These are phyloP conservation scores for Unio pictorum DNA, from an alignment of 2,888 invertebrate genomes.

Conservation along the genomic window DNA sequence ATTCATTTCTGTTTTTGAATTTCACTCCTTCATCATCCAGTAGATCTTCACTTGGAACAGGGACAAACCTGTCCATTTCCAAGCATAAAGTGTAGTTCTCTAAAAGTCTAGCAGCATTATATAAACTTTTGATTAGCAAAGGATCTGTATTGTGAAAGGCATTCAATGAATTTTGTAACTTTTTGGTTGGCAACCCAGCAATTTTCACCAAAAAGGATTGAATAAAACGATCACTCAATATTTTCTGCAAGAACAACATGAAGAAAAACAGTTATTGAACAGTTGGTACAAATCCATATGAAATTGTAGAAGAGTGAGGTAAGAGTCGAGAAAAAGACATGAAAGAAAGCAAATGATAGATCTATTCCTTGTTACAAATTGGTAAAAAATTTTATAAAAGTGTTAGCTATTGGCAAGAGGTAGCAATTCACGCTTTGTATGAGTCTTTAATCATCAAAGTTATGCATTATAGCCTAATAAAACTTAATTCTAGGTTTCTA, in stretches of 20 bases:
- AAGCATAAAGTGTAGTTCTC: conserved; percentile 59
- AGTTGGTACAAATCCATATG: neutral
- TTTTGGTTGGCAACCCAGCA: conserved; percentile 30
- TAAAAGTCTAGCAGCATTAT: conserved; percentile 38
- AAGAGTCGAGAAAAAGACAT: no score
- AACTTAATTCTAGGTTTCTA: no score
- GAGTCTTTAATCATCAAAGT: no score
- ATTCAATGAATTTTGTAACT: conserved; percentile 42
- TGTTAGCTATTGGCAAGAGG: no score
- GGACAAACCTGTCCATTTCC: conserved; percentile 58
- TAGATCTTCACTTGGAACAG: conserved; percentile 56
- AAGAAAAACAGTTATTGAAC: no score
- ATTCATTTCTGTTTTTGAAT: conserved; percentile 53
- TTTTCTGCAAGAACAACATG: conserved; percentile 31
- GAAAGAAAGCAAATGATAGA: no score
- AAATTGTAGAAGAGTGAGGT: neutral
- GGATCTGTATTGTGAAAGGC: conserved; percentile 41
- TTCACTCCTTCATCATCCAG: conserved; percentile 56
- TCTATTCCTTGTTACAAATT: no score
- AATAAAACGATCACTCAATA: conserved; percentile 45
- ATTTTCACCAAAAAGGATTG: conserved; percentile 37
- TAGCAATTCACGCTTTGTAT: no score
- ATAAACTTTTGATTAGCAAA: conserved; percentile 36
- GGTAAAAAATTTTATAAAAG: no score
- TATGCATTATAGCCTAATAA: no score